These are phyloP conservation scores for Brachionus manjavacas DNA, from an alignment of 1,140 invertebrate genomes.

Conservation along the genomic window DNA sequence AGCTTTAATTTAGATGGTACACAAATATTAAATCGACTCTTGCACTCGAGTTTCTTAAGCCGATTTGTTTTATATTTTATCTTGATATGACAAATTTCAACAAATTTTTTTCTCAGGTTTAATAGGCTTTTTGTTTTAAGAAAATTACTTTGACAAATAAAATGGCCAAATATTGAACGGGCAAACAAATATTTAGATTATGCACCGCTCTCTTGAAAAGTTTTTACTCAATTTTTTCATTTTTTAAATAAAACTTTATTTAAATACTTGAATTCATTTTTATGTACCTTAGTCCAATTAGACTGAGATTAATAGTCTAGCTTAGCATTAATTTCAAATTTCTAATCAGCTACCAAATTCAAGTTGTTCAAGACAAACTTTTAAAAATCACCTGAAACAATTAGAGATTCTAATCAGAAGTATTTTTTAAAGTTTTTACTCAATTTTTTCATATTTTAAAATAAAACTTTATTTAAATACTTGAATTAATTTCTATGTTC, in stretches of 20 bases:
- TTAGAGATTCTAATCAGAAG: no score
- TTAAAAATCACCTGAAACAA: no score
- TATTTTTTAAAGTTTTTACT: conserved; percentile 13
- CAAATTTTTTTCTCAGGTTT: not conserved
- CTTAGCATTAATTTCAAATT: not conserved
- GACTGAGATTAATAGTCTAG: not conserved
- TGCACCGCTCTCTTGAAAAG: not conserved
- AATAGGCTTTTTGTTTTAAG: not conserved
- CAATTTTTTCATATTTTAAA: not conserved
- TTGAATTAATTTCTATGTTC: not conserved
- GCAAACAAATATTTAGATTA: not conserved
- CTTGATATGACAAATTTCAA: not conserved
- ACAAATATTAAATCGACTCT: not conserved
- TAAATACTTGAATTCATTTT: not conserved
- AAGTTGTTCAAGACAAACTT: not conserved
- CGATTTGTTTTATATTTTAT: not conserved
- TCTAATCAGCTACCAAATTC: not conserved
- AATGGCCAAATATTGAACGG: conserved; percentile 6
- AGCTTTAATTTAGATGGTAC: not conserved
- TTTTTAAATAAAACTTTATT: not conserved
- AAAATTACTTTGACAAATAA: not conserved
- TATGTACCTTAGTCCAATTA: not conserved
- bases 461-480: not conserved
- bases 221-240: not conserved
- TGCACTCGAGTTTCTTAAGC: not conserved